Percentiles rank a stretch among this genome's conserved stretches.
phyloP scores from a whole-genome alignment of 2,797 vertebrate species.

The Myotis pilosus region DNA sequence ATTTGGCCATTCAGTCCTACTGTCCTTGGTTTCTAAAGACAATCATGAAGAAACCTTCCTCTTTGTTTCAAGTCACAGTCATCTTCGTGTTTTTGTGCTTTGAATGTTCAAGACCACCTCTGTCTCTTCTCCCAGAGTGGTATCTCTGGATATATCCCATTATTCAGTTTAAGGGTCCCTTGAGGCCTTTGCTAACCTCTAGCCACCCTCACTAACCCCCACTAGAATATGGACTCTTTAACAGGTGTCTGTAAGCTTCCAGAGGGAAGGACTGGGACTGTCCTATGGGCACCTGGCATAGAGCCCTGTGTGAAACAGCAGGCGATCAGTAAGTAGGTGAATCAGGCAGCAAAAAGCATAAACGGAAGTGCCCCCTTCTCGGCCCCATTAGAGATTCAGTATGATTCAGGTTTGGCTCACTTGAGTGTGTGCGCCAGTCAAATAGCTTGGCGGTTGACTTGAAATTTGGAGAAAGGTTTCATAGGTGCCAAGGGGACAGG shows the following conservation, averaged over 20 bases:
- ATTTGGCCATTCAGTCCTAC: neutral
- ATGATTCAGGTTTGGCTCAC: neutral
- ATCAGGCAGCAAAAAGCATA: neutral
- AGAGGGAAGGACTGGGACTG: neutral
- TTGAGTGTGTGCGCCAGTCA: neutral
- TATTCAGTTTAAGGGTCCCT: neutral
- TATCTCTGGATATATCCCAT: neutral
- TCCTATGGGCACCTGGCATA: too few species aligned
- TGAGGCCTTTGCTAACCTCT: neutral
- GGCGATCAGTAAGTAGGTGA: neutral
- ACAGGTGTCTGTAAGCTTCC: neutral
- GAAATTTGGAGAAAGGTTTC: neutral
- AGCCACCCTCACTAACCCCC: neutral
- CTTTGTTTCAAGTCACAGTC: neutral
- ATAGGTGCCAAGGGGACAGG: neutral
- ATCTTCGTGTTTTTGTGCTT: neutral
- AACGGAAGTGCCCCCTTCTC: neutral
- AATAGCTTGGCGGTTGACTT: neutral
- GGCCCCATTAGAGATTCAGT: neutral
- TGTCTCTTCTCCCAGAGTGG: neutral
- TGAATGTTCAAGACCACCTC: neutral
- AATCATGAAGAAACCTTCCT: neutral
- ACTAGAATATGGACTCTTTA: neutral
- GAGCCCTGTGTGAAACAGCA: fast-evolving
- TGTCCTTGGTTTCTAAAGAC: neutral